A percentile compares a stretch with the other conserved stretches of the same genome.
These are phyloP conservation scores for Eucidaris tribuloides DNA, from an alignment of 35 echinoderm and acorn worm species.

Conservation along the genomic window DNA sequence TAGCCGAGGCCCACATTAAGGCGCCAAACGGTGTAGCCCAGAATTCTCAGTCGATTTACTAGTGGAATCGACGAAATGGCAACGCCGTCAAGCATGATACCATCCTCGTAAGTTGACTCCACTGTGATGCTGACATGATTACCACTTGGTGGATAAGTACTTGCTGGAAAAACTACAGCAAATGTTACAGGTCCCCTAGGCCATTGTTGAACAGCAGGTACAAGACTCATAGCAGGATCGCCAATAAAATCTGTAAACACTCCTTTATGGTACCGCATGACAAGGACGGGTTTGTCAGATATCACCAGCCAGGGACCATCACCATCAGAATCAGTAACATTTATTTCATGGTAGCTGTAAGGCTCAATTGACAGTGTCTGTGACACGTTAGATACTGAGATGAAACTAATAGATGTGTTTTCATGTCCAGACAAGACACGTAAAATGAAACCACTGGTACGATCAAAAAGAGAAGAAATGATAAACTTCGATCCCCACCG, in stretches of 20 bases:
- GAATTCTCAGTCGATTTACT: not conserved
- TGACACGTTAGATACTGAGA: too few relatives aligned
- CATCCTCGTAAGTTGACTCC: slow-evolving; percentile 12
- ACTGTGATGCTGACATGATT: slow-evolving; percentile 60
- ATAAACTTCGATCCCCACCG: slow-evolving; percentile 82
- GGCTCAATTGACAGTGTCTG: slow-evolving; percentile 18
- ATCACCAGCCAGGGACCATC: slow-evolving; percentile 20
- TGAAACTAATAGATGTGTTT: slow-evolving; percentile 50
- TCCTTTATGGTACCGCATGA: slow-evolving; percentile 76
- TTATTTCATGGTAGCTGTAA: slow-evolving; percentile 33
- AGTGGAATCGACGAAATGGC: not conserved
- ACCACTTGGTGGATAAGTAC: not conserved
- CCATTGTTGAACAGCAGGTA: slow-evolving; percentile 78
- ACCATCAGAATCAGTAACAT: slow-evolving; percentile 10
- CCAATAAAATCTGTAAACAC: slow-evolving; percentile 56
- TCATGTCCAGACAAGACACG: slow-evolving; percentile 47
- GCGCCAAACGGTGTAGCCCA: not conserved
- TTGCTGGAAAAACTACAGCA: slow-evolving; percentile 42
- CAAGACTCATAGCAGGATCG: slow-evolving; percentile 66
- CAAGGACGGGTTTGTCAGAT: slow-evolving; percentile 64
- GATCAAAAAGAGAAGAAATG: slow-evolving; percentile 47
- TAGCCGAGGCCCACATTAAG: not conserved
- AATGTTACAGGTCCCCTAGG: slow-evolving; percentile 69
- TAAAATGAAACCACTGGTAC: slow-evolving; percentile 69
- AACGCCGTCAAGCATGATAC: not conserved